Evolutionary conservation across 2,797 vertebrate genomes (phyloP), one percentile per base, ranked within the genome.

Genomic region (Leontocebus nigricollis): DNA sequence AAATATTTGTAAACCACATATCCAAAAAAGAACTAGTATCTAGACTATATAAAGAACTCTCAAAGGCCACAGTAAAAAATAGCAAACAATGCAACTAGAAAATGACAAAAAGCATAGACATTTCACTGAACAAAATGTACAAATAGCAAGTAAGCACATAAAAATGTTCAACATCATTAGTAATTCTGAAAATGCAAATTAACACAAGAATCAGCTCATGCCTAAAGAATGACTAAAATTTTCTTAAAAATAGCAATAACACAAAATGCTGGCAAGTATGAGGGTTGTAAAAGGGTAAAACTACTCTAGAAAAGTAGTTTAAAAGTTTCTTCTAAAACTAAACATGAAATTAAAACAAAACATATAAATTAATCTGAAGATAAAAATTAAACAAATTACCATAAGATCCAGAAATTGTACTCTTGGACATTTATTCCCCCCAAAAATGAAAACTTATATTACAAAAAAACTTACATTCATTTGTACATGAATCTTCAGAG

Each of bases 251-350:
- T 4, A 61, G 11, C 33, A 22, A 81, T 48, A 61, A 39, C 7
- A 33, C 14, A 41, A 90, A 81, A 86, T 67, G 13, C 33, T 67
- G 11, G 11, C 5, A 7, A 75, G 5, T 39, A 39, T 55, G 4
- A 55, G 19, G 22, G 19, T 57, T 57, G 15, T 46, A 27, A 75
- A 46, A 55, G 4, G 39, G 24, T 64, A 75, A 81, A 46, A 73
- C 50, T 33, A 80, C 17, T 39, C 44, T 90, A 46, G 61, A 48
- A 86, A 30, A 67, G 76, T 4, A 75, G 2, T 73, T 55, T 81
- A 39, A 76, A 87, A 64, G 7, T 39, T 55, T 86, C 36, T 93
- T 96, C 2, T 93, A 80, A 96, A 88, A 90, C 44, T 48, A 75
- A 90, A 27, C 24, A 36, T 73, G 30, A 67, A 33, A n/a, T 19